phyloP scores from a whole-genome alignment of 2,113 vertebrate genomes.

The Salvator merianae region DNA sequence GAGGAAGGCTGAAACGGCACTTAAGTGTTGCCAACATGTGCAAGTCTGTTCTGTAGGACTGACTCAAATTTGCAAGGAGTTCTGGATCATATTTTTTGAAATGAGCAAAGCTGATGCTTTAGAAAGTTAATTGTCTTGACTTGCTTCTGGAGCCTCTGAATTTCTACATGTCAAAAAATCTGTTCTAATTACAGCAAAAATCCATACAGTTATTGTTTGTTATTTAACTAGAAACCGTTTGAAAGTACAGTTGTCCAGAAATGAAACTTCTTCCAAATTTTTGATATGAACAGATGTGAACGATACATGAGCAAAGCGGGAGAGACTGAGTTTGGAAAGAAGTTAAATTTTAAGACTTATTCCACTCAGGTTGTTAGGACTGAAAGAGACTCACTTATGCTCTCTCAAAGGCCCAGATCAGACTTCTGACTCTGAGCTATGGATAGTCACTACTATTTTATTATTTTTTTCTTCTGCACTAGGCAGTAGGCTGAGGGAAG shows the following conservation, averaged over 20 bases:
- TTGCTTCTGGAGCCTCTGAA: not conserved
- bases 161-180: not conserved
- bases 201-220: not conserved
- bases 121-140: not conserved
- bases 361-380: not conserved
- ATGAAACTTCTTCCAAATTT: no score
- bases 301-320: not conserved
- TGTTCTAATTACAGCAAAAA: not conserved
- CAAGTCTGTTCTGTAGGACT: no score
- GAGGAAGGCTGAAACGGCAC: no score
- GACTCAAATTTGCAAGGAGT: no score
- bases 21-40: no score
- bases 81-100: not conserved
- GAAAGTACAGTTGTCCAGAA: no score
- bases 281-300: no score
- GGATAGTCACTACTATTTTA: not conserved
- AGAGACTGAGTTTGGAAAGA: not conserved
- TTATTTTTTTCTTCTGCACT: not conserved
- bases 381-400: not conserved
- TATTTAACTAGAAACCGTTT: not conserved
- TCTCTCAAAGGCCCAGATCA: not conserved
- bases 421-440: not conserved
- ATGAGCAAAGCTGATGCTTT: not conserved
- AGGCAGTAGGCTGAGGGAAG: not conserved
- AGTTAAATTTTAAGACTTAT: no score